Conservation (phyloP, 1,140 invertebrate genomes). For the Lamellibrachia luymesi region DNA sequence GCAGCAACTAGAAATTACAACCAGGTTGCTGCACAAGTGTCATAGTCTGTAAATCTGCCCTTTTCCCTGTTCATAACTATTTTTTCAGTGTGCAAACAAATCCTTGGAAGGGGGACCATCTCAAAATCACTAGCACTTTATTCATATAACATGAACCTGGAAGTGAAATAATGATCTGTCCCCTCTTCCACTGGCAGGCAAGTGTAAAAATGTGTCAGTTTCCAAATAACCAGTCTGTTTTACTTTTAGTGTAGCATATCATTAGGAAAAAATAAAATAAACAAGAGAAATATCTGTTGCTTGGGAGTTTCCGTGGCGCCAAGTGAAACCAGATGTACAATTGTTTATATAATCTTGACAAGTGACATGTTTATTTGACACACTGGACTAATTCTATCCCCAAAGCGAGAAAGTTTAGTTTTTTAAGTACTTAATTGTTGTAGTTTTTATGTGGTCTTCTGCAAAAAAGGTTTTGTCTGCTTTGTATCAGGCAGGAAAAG, state of each 20-base stretch:
- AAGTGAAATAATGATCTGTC: no score
- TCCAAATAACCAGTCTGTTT: not conserved
- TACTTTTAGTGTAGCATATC: not conserved
- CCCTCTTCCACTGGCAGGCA: not conserved
- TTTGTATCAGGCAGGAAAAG: not conserved
- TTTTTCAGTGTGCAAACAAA: no score
- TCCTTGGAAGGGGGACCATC: no score
- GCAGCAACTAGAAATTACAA: no score
- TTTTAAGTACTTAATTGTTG: not conserved
- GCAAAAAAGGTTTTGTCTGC: not conserved
- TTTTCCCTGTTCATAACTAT: no score
- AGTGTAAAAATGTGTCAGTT: not conserved
- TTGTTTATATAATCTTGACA: not conserved
- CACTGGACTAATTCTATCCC: not conserved
- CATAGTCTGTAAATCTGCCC: no score
- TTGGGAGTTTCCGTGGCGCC: no score
- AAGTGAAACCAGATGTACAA: not conserved
- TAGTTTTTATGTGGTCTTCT: not conserved
- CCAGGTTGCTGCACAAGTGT: no score
- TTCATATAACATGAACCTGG: no score
- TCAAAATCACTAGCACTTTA: no score
- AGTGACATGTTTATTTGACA: not conserved
- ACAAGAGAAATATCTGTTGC: not conserved
- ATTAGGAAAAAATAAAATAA: not conserved
- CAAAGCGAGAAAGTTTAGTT: not conserved